These are phyloP conservation scores for Ciconia maguari DNA, from an alignment of 2,113 vertebrate genomes.

Conservation along the genomic window DNA sequence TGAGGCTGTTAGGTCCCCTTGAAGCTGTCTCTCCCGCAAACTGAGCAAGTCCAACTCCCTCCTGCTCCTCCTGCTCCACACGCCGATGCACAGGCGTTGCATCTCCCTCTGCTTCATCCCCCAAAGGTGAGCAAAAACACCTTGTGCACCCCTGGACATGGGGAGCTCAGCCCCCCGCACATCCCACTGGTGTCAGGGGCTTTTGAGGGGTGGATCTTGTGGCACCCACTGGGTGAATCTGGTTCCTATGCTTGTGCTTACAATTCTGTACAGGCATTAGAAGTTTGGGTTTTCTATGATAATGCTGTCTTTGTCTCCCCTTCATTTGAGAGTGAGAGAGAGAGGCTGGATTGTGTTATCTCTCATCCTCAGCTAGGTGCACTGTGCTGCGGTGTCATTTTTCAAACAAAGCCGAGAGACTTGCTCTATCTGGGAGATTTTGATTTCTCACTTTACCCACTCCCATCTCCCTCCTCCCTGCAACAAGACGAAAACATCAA, in stretches of 20 bases:
- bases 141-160: fast-evolving
- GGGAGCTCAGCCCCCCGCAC: background rate
- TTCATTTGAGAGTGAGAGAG: background rate
- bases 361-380: background rate
- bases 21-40: background rate
- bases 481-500: constrained; percentile 52
- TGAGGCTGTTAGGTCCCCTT: background rate
- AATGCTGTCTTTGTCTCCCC: background rate
- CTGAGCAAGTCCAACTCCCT: background rate
- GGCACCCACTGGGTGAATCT: background rate
- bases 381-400: background rate
- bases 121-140: background rate
- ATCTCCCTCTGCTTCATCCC: background rate
- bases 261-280: background rate
- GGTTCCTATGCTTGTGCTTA: background rate
- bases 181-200: background rate
- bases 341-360: background rate
- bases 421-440: constrained; percentile 3
- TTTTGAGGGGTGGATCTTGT: background rate
- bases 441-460: constrained; percentile 34
- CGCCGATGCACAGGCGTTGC: background rate
- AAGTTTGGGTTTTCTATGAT: background rate
- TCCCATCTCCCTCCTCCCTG: constrained; percentile 27
- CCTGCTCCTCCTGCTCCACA: background rate
- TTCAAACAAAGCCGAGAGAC: constrained; percentile 25